These are phyloP conservation scores for Clarias laeviceps DNA, from an alignment of 2,797 vertebrate species.

Conservation along the genomic window DNA sequence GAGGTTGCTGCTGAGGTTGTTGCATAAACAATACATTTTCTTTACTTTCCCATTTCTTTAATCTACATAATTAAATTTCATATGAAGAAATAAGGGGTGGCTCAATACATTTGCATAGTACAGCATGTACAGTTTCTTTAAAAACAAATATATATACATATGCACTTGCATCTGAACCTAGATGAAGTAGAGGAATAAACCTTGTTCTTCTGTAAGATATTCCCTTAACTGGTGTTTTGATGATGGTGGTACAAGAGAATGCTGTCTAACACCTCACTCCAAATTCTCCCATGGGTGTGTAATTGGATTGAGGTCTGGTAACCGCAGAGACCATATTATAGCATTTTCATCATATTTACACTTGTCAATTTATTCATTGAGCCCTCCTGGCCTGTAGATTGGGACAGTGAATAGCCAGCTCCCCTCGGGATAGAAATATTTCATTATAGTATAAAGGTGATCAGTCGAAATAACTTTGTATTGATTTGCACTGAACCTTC, in stretches of 20 bases:
- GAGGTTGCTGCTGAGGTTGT: too few relatives aligned
- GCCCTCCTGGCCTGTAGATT: neutral
- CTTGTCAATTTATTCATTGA: neutral
- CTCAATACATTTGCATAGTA: too few relatives aligned
- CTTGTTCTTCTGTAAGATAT: neutral
- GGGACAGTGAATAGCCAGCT: neutral
- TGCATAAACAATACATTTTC: too few relatives aligned
- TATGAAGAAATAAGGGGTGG: too few relatives aligned
- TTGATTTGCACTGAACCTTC: constrained; percentile 9
- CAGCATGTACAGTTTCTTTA: too few relatives aligned
- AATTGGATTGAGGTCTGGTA: neutral
- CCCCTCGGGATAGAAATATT: neutral
- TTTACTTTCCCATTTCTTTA: too few relatives aligned
- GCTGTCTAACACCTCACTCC: neutral
- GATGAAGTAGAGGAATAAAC: neutral
- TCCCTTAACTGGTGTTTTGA: neutral
- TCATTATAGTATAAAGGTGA: neutral
- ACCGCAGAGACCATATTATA: neutral
- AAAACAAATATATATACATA: too few relatives aligned
- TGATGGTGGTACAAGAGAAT: neutral
- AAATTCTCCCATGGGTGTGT: neutral
- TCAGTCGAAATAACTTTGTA: constrained; percentile 9
- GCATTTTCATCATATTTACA: neutral
- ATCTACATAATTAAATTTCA: too few relatives aligned
- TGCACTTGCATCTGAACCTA: neutral